These are phyloP conservation scores for Stichodactyla mertensii DNA, from an alignment of 64 coral and sea anemone genomes.

Conservation along the genomic window DNA sequence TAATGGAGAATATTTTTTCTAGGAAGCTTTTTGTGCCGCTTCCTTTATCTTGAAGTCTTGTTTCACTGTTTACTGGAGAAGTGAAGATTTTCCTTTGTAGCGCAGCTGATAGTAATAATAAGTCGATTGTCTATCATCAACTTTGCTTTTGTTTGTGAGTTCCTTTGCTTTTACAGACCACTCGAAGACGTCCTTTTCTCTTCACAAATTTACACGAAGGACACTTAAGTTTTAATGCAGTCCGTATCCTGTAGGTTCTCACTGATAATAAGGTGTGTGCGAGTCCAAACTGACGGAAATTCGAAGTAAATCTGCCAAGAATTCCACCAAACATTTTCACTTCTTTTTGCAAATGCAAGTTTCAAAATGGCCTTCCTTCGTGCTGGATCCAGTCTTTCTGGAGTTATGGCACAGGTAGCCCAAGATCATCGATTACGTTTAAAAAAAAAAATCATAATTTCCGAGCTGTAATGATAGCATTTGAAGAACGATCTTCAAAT, in stretches of 20 bases:
- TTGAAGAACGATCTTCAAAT: too few species aligned
- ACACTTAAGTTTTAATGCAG: slow-evolving; percentile 81
- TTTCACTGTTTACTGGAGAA: too few species aligned
- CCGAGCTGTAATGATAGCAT: too few species aligned
- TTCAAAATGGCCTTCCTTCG: slow-evolving; percentile 52
- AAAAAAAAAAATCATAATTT: not conserved
- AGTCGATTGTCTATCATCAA: not conserved
- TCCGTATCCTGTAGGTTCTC: slow-evolving; percentile 89
- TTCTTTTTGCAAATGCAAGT: not conserved
- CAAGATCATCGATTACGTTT: not conserved
- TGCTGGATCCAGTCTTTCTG: not conserved
- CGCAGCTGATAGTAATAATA: too few species aligned
- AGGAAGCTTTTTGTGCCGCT: too few species aligned
- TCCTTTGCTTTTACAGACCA: slow-evolving; percentile 89
- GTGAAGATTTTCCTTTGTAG: too few species aligned
- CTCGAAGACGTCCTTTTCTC: slow-evolving; percentile 85
- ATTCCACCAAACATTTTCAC: slow-evolving; percentile 40
- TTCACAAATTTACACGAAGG: slow-evolving; percentile 86
- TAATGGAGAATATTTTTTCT: too few species aligned
- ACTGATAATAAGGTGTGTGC: slow-evolving; percentile 54
- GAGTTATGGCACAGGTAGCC: not conserved
- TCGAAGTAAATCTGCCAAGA: slow-evolving; percentile 40
- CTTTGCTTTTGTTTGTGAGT: slow-evolving; percentile 96
- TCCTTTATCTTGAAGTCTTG: too few species aligned
- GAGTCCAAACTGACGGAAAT: slow-evolving; percentile 43